These are phyloP conservation scores for Acrobeloides nanus DNA, from an alignment of 2,888 invertebrate species.

Conservation along the genomic window DNA sequence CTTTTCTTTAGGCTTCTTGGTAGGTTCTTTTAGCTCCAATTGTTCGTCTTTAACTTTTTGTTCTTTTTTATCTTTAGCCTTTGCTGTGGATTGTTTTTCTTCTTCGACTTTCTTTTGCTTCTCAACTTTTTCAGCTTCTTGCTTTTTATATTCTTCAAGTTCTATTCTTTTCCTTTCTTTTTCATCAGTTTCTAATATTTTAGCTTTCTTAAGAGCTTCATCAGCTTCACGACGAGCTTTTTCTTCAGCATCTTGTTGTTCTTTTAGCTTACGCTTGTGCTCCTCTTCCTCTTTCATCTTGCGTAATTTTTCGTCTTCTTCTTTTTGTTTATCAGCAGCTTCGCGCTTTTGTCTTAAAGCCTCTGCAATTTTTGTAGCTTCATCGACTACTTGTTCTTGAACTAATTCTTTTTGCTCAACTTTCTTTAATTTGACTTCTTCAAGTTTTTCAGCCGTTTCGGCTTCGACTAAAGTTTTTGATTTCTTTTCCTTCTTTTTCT, in stretches of 20 bases:
- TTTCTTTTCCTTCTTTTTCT: slow-evolving; percentile 5
- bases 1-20: slow-evolving; percentile 8
- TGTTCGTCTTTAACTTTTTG: slow-evolving; percentile 13
- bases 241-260: slow-evolving; percentile 5
- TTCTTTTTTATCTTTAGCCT: slow-evolving; percentile 4
- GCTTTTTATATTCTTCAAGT: slow-evolving; percentile 3
- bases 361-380: slow-evolving; percentile 5
- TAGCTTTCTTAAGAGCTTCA: slow-evolving; percentile 5
- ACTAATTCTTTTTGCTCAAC: slow-evolving; percentile 5
- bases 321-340: slow-evolving; percentile 7
- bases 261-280: slow-evolving; percentile 2
- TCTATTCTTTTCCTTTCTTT: slow-evolving; percentile 8
- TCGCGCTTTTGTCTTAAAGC: slow-evolving; percentile 5
- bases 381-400: slow-evolving; percentile 8
- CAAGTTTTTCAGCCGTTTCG: neutral
- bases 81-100: neutral
- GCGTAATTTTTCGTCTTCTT: slow-evolving; percentile 9
- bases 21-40: too few relatives aligned
- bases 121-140: neutral
- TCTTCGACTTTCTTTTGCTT: slow-evolving; percentile 10
- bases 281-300: slow-evolving; percentile 6
- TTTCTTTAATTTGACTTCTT: slow-evolving; percentile 11
- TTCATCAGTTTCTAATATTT: neutral
- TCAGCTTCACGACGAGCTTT: slow-evolving; percentile 6
- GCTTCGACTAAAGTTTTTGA: neutral